A percentile compares a stretch with the other conserved stretches of the same genome.
Evolutionary conservation across 2,113 vertebrate species (phyloP).

Genomic region (Thalassoma bifasciatum): DNA sequence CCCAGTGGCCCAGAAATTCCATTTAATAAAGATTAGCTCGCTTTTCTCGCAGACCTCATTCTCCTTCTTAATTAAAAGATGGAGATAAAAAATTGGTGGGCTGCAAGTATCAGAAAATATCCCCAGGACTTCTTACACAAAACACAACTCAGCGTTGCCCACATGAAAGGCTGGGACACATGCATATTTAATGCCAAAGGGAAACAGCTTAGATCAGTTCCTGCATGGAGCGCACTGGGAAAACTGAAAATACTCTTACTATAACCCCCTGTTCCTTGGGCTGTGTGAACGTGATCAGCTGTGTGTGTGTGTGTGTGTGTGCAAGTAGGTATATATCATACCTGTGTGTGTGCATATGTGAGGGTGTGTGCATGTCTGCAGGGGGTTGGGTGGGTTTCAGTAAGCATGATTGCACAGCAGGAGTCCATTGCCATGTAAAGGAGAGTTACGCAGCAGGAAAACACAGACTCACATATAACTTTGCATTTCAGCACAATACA

Average conservation of each 20-base stretch:
- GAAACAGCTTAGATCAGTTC: conserved; percentile 77
- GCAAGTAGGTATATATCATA: background rate
- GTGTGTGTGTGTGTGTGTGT: conserved; percentile 1
- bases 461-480: conserved; percentile 15
- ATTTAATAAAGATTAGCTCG: conserved; percentile 85
- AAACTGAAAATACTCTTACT: conserved; percentile 57
- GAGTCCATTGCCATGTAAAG: conserved; percentile 49
- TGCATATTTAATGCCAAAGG: conserved; percentile 80
- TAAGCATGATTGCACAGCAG: conserved; percentile 51
- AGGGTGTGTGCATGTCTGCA: conserved; percentile 28
- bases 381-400: conserved; percentile 41
- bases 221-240: conserved; percentile 50
- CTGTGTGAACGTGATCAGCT: conserved; percentile 48
- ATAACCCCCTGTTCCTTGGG: conserved; percentile 56
- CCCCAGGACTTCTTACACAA: conserved; percentile 70
- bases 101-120: conserved; percentile 76
- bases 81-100: conserved; percentile 77
- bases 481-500: conserved; percentile 4
- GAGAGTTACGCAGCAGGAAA: conserved; percentile 37
- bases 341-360: conserved; percentile 1
- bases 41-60: conserved; percentile 77
- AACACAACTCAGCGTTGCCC: conserved; percentile 63
- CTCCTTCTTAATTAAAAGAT: conserved; percentile 81
- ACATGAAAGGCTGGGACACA: conserved; percentile 79
- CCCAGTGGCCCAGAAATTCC: conserved; percentile 80